Evolutionary conservation across 1,140 invertebrate genomes (phyloP).

Genomic region (Diprion similis): DNA sequence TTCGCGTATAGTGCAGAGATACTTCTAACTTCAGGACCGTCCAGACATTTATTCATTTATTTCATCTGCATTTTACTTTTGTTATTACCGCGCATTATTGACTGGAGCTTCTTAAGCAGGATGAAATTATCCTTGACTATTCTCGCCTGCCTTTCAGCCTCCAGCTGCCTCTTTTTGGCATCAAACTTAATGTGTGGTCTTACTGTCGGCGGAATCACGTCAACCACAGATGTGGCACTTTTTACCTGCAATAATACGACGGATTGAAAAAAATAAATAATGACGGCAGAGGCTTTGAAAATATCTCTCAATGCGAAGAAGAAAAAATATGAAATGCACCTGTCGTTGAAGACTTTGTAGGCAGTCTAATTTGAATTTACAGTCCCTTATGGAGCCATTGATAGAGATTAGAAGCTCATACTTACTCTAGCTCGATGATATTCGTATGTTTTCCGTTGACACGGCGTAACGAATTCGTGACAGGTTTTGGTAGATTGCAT

Average conservation of each 20-base stretch:
- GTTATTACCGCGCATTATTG: slow-evolving; percentile 50
- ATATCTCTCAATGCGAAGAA: background rate
- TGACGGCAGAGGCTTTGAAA: background rate
- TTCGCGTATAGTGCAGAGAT: too few species aligned
- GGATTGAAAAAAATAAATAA: background rate
- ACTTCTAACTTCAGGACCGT: too few species aligned
- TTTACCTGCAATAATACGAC: slow-evolving; percentile 40
- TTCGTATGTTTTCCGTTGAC: slow-evolving; percentile 38
- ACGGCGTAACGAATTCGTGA: slow-evolving; percentile 21
- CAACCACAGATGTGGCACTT: slow-evolving; percentile 46
- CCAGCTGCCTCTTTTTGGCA: slow-evolving; percentile 52
- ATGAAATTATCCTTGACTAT: slow-evolving; percentile 56
- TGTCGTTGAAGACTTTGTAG: background rate
- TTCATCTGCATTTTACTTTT: background rate
- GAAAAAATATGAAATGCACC: slow-evolving; percentile 8
- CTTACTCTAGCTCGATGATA: slow-evolving; percentile 44
- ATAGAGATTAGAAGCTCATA: background rate
- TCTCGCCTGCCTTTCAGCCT: slow-evolving; percentile 50
- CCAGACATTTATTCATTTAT: too few species aligned
- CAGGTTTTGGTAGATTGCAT: background rate
- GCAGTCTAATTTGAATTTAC: slow-evolving; percentile 8
- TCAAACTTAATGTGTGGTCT: slow-evolving; percentile 50
- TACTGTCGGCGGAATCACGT: slow-evolving; percentile 45
- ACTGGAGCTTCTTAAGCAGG: slow-evolving; percentile 47
- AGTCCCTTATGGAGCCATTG: background rate